Evolutionary conservation across 2,113 vertebrate species (phyloP).

Genomic region (Galeopterus variegatus): DNA sequence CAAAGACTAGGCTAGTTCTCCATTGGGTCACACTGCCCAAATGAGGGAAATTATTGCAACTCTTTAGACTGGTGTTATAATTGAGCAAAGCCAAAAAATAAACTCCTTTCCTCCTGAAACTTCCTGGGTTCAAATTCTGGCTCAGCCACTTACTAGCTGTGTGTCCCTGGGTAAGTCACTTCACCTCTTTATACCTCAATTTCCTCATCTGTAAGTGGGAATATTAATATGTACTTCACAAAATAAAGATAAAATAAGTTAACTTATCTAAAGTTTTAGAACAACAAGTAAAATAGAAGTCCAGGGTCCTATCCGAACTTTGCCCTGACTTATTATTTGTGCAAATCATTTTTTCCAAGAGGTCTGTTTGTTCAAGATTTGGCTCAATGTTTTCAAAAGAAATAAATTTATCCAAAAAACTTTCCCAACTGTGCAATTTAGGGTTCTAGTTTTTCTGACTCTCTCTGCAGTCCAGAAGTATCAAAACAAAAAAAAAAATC

Average conservation of each 20-base stretch:
- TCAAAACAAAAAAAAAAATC: background rate
- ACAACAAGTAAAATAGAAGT: background rate
- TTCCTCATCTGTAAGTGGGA: background rate
- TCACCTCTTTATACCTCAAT: background rate
- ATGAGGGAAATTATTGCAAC: background rate
- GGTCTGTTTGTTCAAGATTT: conserved; percentile 6
- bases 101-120: background rate
- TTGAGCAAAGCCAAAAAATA: background rate
- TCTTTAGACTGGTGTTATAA: too few relatives aligned
- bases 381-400: background rate
- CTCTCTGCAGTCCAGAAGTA: background rate
- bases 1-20: background rate
- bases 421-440: background rate
- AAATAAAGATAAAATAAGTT: background rate
- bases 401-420: background rate
- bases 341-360: background rate
- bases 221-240: background rate
- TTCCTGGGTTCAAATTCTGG: background rate
- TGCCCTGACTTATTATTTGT: background rate
- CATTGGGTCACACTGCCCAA: background rate
- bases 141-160: background rate
- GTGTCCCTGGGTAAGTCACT: background rate
- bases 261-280: background rate
- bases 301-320: background rate
- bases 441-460: background rate